phyloP scores from a whole-genome alignment of 2,113 vertebrate species.

The Perccottus glenii region DNA sequence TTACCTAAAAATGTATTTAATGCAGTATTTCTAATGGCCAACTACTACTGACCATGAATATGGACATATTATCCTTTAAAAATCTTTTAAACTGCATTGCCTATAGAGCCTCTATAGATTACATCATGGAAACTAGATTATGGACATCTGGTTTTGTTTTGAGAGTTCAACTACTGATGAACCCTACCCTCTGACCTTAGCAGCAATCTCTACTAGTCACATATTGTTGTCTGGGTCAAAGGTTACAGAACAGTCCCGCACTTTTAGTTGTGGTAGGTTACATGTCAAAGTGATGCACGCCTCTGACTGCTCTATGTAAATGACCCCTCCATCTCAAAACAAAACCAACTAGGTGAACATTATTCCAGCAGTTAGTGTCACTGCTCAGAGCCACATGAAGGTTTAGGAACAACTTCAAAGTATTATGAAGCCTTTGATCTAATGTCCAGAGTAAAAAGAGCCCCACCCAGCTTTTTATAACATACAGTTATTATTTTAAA shows the following conservation, averaged over 20 bases:
- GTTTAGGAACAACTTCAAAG: slow-evolving; percentile 17
- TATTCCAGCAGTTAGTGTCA: slow-evolving; percentile 50
- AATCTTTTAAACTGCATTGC: neutral
- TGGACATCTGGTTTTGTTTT: slow-evolving; percentile 68
- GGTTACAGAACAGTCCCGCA: slow-evolving; percentile 52
- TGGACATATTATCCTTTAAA: too few relatives aligned
- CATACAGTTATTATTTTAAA: neutral
- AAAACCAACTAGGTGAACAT: slow-evolving; percentile 63
- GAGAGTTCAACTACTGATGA: slow-evolving; percentile 54
- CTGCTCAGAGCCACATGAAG: slow-evolving; percentile 20
- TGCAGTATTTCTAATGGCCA: too few relatives aligned
- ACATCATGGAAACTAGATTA: slow-evolving; percentile 2
- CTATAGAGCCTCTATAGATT: neutral
- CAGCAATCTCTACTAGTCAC: slow-evolving; percentile 49
- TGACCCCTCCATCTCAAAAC: slow-evolving; percentile 41
- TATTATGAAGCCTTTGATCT: slow-evolving; percentile 16
- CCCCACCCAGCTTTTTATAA: neutral
- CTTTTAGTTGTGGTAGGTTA: slow-evolving; percentile 33
- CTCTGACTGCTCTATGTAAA: neutral
- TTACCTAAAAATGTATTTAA: too few relatives aligned
- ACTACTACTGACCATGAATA: too few relatives aligned
- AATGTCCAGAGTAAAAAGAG: neutral
- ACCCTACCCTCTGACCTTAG: slow-evolving; percentile 49
- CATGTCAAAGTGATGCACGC: slow-evolving; percentile 40
- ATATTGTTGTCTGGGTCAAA: slow-evolving; percentile 54